Evolutionary conservation across 2,113 vertebrate genomes (phyloP).

Genomic region (Sapajus apella): DNA sequence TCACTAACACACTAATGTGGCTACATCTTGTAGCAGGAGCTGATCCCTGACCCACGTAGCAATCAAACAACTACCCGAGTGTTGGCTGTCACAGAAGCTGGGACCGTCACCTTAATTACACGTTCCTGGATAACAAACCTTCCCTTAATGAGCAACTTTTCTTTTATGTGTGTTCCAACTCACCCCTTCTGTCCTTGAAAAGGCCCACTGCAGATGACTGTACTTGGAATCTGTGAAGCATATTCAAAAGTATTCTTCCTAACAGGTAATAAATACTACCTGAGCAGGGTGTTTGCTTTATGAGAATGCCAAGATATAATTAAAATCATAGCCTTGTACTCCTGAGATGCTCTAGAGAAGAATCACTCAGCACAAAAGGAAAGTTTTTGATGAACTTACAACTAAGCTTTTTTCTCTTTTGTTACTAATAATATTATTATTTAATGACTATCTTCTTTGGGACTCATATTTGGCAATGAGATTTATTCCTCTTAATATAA

Average conservation of each 20-base stretch:
- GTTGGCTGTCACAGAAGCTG: conserved; percentile 82
- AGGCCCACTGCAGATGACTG: conserved; percentile 64
- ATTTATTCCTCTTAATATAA: not conserved
- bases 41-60: conserved; percentile 85
- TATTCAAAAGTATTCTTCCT: conserved; percentile 72
- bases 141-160: conserved; percentile 86
- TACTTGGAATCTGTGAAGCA: conserved; percentile 72
- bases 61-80: conserved; percentile 85
- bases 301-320: conserved; percentile 78
- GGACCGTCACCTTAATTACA: conserved; percentile 87
- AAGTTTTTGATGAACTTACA: conserved; percentile 57
- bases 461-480: conserved; percentile 6
- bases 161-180: conserved; percentile 74
- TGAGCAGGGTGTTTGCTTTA: conserved; percentile 75
- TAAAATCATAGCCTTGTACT: conserved; percentile 76
- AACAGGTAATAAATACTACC: conserved; percentile 78
- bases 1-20: conserved; percentile 86
- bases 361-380: conserved; percentile 49
- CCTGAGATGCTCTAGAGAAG: conserved; percentile 61
- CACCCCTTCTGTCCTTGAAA: conserved; percentile 83
- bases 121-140: conserved; percentile 83
- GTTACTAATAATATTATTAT: conserved; percentile 44
- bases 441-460: conserved; percentile 24
- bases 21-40: conserved; percentile 83
- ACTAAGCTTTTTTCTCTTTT: conserved; percentile 33